These are phyloP conservation scores for Noctua janthe DNA, from an alignment of 2,888 invertebrate species.

Conservation along the genomic window DNA sequence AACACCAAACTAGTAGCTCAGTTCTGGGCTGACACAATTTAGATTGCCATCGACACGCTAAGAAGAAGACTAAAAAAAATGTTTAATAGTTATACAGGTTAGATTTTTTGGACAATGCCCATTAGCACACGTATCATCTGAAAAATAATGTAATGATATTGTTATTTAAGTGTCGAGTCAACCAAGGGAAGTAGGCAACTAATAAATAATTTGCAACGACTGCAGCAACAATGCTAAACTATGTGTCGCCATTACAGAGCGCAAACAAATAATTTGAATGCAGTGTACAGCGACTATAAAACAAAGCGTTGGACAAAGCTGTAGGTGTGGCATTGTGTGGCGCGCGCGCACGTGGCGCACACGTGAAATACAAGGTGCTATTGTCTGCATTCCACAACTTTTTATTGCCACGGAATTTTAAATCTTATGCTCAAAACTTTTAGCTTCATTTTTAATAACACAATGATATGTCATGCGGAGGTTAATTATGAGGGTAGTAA, in stretches of 20 bases:
- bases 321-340: slow-evolving; percentile 66
- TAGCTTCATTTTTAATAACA: slow-evolving; percentile 22
- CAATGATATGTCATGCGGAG: slow-evolving; percentile 12
- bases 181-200: not conserved
- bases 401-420: slow-evolving; percentile 45
- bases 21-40: too few species aligned
- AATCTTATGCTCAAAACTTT: slow-evolving; percentile 9
- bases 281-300: slow-evolving; percentile 45
- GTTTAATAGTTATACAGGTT: too few species aligned
- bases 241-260: not conserved
- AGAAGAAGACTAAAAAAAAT: too few species aligned
- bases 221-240: not conserved
- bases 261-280: slow-evolving; percentile 38
- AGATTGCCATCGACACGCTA: too few species aligned
- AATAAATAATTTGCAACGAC: not conserved
- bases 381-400: slow-evolving; percentile 74
- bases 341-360: slow-evolving; percentile 77
- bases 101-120: too few species aligned
- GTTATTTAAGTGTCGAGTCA: not conserved
- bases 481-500: slow-evolving; percentile 70
- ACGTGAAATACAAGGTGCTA: slow-evolving; percentile 79
- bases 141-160: not conserved
- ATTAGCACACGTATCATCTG: not conserved
- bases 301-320: slow-evolving; percentile 63
- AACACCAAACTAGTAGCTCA: too few species aligned